Evolutionary conservation across 2,888 invertebrate genomes (phyloP).

Genomic region (Parasteatoda lunata): DNA sequence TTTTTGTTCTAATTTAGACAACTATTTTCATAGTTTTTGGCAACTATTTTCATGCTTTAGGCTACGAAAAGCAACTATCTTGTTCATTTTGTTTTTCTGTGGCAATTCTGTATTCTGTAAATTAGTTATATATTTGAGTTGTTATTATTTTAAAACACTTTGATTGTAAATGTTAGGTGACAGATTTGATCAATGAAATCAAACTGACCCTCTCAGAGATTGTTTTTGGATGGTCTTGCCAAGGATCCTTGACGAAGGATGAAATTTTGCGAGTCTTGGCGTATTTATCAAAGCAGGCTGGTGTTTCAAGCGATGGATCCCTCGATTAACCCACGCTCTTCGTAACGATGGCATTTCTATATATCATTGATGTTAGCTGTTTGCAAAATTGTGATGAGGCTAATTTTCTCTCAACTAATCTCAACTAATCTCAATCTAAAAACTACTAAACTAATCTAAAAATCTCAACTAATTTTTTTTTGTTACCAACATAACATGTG

Average conservation of each 20-base stretch:
- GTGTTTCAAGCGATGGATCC: constrained; percentile 79
- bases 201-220: constrained; percentile 83
- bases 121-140: too few species aligned
- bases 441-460: too few species aligned
- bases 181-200: constrained; percentile 84
- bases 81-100: too few species aligned
- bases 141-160: too few species aligned
- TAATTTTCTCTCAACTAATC: too few species aligned
- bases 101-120: too few species aligned
- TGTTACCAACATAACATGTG: not conserved
- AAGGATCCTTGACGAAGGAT: constrained; percentile 83
- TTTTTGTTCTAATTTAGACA: too few species aligned
- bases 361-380: constrained; percentile 87
- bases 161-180: constrained; percentile 72
- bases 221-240: constrained; percentile 85
- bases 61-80: too few species aligned
- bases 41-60: too few species aligned
- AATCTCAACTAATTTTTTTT: not conserved
- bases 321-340: constrained; percentile 86
- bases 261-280: constrained; percentile 78
- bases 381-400: constrained; percentile 76
- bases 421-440: too few species aligned
- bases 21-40: too few species aligned
- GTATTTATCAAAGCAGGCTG: constrained; percentile 72
- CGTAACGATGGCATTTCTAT: constrained; percentile 87